Percentiles rank a stretch among this genome's conserved stretches.
phyloP scores from a whole-genome alignment of 1,140 invertebrate genomes.

The Drusus annulatus region DNA sequence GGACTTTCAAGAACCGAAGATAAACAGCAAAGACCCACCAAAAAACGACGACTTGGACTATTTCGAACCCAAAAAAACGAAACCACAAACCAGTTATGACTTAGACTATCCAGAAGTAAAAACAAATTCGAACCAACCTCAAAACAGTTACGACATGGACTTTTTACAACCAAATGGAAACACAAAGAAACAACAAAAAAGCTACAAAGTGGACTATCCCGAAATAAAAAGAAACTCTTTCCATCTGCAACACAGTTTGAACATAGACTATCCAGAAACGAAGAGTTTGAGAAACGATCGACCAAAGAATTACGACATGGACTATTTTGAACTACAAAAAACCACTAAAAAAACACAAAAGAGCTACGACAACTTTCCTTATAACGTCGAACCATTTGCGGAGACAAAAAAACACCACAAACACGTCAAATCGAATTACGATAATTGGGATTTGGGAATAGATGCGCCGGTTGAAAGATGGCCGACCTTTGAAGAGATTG shows the following conservation, averaged over 20 bases:
- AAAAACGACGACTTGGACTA: background rate
- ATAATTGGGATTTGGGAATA: constrained; percentile 8
- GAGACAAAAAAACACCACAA: background rate
- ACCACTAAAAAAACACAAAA: background rate
- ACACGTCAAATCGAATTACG: background rate
- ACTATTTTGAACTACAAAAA: too few relatives aligned
- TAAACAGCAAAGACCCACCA: background rate
- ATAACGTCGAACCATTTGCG: background rate
- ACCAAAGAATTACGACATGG: too few relatives aligned
- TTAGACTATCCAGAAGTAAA: constrained; percentile 2
- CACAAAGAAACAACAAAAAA: too few relatives aligned
- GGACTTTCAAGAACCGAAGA: background rate
- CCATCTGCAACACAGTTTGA: too few relatives aligned
- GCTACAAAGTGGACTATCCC: too few relatives aligned
- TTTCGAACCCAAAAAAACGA: too few relatives aligned
- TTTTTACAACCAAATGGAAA: too few relatives aligned
- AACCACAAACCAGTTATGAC: background rate
- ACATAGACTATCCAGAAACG: too few relatives aligned
- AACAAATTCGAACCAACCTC: background rate
- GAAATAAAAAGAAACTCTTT: too few relatives aligned
- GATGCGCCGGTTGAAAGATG: constrained; percentile 44
- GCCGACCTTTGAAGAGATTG: constrained; percentile 56
- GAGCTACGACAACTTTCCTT: constrained; percentile 17
- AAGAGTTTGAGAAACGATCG: too few relatives aligned
- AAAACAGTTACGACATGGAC: too few relatives aligned